Conservation (phyloP, 1,140 invertebrate genomes). For the Cydia fagiglandana region DNA sequence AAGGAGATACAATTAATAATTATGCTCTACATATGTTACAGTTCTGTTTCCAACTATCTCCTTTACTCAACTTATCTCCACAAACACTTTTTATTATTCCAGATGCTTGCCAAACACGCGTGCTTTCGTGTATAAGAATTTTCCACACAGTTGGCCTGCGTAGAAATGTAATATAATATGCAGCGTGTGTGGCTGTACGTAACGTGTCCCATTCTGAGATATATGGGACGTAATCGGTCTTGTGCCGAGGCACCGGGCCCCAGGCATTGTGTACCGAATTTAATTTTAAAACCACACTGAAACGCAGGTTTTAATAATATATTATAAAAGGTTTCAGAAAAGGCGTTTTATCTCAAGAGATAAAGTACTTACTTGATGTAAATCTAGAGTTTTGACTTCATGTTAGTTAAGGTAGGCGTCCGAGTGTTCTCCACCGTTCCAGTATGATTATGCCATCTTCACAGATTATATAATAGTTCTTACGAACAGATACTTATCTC, state of each 20-base stretch:
- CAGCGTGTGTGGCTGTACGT: background rate
- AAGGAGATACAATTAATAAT: too few relatives aligned
- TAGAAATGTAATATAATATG: background rate
- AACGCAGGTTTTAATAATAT: background rate
- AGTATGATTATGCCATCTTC: too few relatives aligned
- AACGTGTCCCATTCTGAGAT: background rate
- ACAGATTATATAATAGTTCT: too few relatives aligned
- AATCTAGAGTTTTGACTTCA: too few relatives aligned
- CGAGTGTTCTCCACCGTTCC: too few relatives aligned
- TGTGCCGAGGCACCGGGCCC: background rate
- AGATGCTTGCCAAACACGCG: constrained; percentile 1
- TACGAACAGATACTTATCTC: too few relatives aligned
- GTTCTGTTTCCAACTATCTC: background rate
- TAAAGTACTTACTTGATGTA: too few relatives aligned
- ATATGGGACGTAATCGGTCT: constrained; percentile 18
- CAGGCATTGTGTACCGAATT: background rate
- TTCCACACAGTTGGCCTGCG: background rate
- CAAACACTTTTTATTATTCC: constrained; percentile 4
- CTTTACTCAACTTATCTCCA: too few relatives aligned
- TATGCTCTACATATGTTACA: background rate
- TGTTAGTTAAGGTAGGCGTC: too few relatives aligned
- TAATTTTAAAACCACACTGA: background rate
- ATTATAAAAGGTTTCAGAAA: too few relatives aligned
- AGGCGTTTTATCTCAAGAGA: too few relatives aligned
- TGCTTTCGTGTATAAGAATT: background rate